Base-by-base conservation (phyloP, 2,888 invertebrate genomes). In the Idaea aversata region DNA sequence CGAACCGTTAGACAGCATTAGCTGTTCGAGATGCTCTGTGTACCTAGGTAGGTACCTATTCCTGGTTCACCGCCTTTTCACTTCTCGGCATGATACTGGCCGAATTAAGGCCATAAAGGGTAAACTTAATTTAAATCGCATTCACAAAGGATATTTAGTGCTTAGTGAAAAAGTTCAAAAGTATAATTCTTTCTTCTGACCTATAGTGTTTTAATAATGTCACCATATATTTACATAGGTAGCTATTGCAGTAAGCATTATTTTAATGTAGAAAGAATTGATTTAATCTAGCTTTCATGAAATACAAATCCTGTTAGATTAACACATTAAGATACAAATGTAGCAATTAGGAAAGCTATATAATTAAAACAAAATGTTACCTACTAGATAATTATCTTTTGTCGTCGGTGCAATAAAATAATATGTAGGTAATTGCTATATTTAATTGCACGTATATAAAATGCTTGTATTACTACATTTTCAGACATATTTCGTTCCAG, bases 401-500 rank as follows among this genome's bases (percentile, higher is more conserved):
- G 47, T 47, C 47, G 47, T 47, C 47, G 10, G 47, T 47, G 47
- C 47, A 47, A 47, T 47, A 7, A 47, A 47, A 47, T 47, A 47
- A n/a, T n/a, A n/a, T n/a, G n/a, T n/a, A n/a, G 1, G 25, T 25
- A 25, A 25, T 25, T 25, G 25, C 3, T 25, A 25, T 25, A 25
- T 6, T 6, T 47, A 47, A 47, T 10, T 47, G 15, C 16, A 4
- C 58, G 5, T 15, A 58, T 58, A 63, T 57, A 36, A n/a, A 25
- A 57, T 57, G 16, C 25, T 34, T 63, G 57, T 64, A 25, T 59
- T 60, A 58, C 58, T 25, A 61, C 47, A 58, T 64, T 91, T 90
- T 68, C 93, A 96, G 97, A 97, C 96, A 63, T 97, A 97, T 82
- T 96, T 97, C 78, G 96, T 97, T 68, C 96, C 96, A 16, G 95